phyloP scores from a whole-genome alignment of 2,888 invertebrate genomes.

The Torymus texanus region DNA sequence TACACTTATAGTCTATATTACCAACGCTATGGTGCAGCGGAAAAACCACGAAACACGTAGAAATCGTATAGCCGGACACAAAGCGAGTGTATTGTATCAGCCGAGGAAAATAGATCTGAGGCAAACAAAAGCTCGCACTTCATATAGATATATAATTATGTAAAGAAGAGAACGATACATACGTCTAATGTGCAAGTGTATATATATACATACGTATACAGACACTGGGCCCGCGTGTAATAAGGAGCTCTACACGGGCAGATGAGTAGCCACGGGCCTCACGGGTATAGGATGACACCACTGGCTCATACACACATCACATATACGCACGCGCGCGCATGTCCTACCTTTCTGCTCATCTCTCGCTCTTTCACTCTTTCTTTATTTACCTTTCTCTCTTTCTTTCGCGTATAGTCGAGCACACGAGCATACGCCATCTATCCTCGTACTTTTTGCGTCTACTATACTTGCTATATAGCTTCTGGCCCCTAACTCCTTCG shows the following conservation, averaged over 20 bases:
- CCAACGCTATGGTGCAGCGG: neutral
- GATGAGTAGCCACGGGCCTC: conserved; percentile 66
- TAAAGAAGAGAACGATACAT: neutral
- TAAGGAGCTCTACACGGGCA: conserved; percentile 66
- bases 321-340: neutral
- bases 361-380: neutral
- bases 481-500: neutral
- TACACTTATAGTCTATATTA: no score
- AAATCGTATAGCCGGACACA: no score
- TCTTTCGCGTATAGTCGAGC: neutral
- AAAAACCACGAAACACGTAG: neutral
- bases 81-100: no score
- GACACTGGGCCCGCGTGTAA: conserved; percentile 61
- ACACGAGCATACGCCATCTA: neutral
- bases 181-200: conserved; percentile 26
- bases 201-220: conserved; percentile 50
- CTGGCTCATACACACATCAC: conserved; percentile 9
- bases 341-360: conserved; percentile 10
- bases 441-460: neutral
- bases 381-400: neutral
- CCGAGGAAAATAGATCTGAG: conserved; percentile 7
- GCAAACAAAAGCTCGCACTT: neutral
- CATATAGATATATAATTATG: no score
- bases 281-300: conserved; percentile 74
- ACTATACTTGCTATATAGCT: conserved; percentile 27